phyloP scores from a whole-genome alignment of 2,797 vertebrate genomes.

The Mormyrus proboscirostris region DNA sequence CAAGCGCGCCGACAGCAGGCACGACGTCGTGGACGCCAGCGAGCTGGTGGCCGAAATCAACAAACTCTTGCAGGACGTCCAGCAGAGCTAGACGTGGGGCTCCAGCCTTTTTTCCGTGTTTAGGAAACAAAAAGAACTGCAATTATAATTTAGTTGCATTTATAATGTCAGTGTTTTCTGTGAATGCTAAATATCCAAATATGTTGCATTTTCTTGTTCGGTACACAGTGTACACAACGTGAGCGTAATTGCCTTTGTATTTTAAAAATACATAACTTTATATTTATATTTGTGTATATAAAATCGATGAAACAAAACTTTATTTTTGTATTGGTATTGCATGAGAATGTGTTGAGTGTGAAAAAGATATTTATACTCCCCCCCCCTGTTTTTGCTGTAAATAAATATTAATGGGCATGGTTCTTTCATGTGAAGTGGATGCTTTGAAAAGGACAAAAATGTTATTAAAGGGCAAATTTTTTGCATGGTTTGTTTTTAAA shows the following conservation, averaged over 20 bases:
- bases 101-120: slow-evolving; percentile 46
- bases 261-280: slow-evolving; percentile 99
- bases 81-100: slow-evolving; percentile 73
- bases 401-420: slow-evolving; percentile 32
- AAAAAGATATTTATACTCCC: slow-evolving; percentile 56
- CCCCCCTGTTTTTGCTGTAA: slow-evolving; percentile 12
- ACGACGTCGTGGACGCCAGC: slow-evolving; percentile 95
- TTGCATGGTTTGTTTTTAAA: slow-evolving; percentile 14
- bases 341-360: slow-evolving; percentile 51
- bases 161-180: slow-evolving; percentile 85
- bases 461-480: slow-evolving; percentile 14
- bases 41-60: slow-evolving; percentile 97
- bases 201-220: slow-evolving; percentile 82
- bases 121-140: slow-evolving; percentile 61
- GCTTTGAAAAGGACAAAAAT: slow-evolving; percentile 9
- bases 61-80: slow-evolving; percentile 92
- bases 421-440: slow-evolving; percentile 32
- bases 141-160: slow-evolving; percentile 85
- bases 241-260: slow-evolving; percentile 99
- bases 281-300: slow-evolving; percentile 95
- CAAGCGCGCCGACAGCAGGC: slow-evolving; percentile 78
- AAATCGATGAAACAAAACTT: slow-evolving; percentile 77
- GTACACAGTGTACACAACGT: slow-evolving; percentile 91
- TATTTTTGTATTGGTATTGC: slow-evolving; percentile 95
- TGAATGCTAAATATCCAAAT: slow-evolving; percentile 97